phyloP scores from a whole-genome alignment of 2,113 vertebrate species.

The Hemichromis elongatus region DNA sequence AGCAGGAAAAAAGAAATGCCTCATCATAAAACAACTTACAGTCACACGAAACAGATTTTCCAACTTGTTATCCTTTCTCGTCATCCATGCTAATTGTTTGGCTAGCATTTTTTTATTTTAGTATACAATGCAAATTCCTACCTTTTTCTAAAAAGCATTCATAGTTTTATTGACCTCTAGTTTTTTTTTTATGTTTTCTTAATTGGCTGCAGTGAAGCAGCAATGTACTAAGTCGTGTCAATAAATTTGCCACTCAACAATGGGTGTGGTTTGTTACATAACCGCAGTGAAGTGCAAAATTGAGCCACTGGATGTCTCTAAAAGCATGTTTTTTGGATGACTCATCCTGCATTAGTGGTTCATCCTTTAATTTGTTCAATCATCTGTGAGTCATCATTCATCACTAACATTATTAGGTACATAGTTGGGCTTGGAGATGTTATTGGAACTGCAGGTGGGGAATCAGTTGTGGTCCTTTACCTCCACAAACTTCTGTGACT shows the following conservation, averaged over 20 bases:
- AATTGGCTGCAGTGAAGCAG: neutral
- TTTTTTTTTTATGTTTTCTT: neutral
- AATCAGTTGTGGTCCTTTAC: neutral
- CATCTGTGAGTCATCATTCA: neutral
- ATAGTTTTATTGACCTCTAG: neutral
- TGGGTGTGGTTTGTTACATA: neutral
- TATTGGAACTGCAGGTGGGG: neutral
- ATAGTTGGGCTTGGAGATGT: neutral
- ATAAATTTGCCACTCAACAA: neutral
- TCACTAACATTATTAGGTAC: neutral
- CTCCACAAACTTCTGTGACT: neutral
- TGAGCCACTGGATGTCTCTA: neutral
- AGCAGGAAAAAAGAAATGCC: neutral
- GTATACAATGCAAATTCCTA: neutral
- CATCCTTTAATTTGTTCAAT: neutral
- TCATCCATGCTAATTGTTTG: neutral
- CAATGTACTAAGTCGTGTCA: neutral
- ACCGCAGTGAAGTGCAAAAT: neutral
- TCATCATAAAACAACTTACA: conserved; percentile 1
- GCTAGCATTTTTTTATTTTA: neutral
- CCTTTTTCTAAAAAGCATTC: neutral
- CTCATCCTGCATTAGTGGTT: neutral
- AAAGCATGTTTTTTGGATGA: neutral
- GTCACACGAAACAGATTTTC: neutral
- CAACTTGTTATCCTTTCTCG: neutral